Evolutionary conservation across 2,113 vertebrate species (phyloP), one percentile per base, ranked within the genome.

Genomic region (Pterocles orientalis): DNA sequence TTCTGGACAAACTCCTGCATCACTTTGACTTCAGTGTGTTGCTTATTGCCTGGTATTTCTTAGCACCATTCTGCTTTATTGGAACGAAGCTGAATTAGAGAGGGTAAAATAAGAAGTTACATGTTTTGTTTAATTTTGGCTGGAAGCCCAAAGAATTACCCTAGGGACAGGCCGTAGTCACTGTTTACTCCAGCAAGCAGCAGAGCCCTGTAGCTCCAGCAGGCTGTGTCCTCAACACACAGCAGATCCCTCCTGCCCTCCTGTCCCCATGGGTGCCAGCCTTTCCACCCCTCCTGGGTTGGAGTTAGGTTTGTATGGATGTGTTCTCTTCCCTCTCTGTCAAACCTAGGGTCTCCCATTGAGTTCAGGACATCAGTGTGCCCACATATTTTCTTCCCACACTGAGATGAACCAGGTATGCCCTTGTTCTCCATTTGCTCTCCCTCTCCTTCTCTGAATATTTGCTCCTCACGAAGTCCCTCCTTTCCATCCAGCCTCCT

Each of bases 151-250:
- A 71, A 23, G 73, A 66, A 34, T 70, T 41, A 13, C 41, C 24
- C 21, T 0, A 48, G 54, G 41, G 17, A 36, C n/a, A 53, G 45
- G 41, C 31, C 65, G 24, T 2, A 50, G 41, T 20, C 77, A 5
- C 43, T 56, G 54, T 69, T 43, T 1, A n/a, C 7, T 13, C 36
- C 26, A 50, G 48, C 29, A 39, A 19, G 31, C 21, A 5, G 4
- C 2, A 10, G 48, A 29, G 21, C 45, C n/a, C n/a, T 45, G 57
- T 57, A 58, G 41, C 24, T 65, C 9, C 34, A 18, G n/a, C 33
- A 36, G 39, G 17, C 13, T 78, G 50, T 23, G 31, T 53, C 18
- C 76, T 25, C 2, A 0, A 24, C 29, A 39, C 0, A 1, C 68
- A 77, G 36, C 64, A 85, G 69, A 69, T 50, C 18, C 39, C 20